Evolutionary conservation across 1,140 invertebrate genomes (phyloP), one percentile per base, ranked within the genome.

Genomic region (Acromyrmex charruanus): DNA sequence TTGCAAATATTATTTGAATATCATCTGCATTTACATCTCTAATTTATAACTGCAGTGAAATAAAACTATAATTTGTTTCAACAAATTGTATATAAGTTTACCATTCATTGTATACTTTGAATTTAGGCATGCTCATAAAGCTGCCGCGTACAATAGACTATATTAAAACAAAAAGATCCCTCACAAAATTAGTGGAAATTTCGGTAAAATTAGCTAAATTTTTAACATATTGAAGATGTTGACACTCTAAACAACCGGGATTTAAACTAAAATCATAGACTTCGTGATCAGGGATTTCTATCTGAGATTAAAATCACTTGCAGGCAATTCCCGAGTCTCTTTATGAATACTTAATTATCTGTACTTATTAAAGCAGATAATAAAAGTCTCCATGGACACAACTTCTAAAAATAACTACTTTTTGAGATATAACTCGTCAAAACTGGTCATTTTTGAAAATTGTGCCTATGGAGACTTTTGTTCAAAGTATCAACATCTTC

Each of bases 221-320:
- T 49, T 49, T 49, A 14, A 12, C 9, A 14, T 49, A 3, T 49
- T 12, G 49, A 49, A 49, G 0, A 49, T 49, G 44, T 49, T 49
- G 49, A 49, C 12, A 49, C 12, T 0, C 31, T 31, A 3, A 31
- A 35, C 0, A 35, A 35, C 28, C 2, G 28, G 53, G 77, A 58
- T 61, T 28, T 18, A 28, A 49, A 44, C 39, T 84, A 84, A 84
- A 28, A 31, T 51, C 14, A 16, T 14, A 51, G 49, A 5, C 3
- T 51, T 74, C 69, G n/a, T 21, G 72, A 74, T 63, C 25, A 16
- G 16, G 3, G 21, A 31, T 71, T 71, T n/a, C 31, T 49, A 49
- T 77, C 16, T 18, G 31, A 79, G 39, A 51, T 81, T 79, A 66
- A 79, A 81, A 55, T 81, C 49, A 31, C 49, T 69, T 18, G 31